These are phyloP conservation scores for Spongilla lacustris DNA, from an alignment of 37 sponge, comb jelly and placozoan genomes.

Conservation along the genomic window DNA sequence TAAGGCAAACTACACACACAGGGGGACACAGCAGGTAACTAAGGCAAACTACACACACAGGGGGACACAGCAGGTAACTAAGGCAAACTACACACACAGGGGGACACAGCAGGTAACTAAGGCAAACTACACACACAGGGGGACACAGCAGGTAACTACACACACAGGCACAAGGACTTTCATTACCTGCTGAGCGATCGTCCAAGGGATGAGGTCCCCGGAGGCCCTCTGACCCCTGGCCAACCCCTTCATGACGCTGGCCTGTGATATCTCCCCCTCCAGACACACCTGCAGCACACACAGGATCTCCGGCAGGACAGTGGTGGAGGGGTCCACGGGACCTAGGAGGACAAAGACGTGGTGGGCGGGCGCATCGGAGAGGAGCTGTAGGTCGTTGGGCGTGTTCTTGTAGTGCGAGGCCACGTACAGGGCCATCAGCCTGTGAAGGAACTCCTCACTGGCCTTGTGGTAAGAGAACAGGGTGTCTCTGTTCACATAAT, in stretches of 20 bases:
- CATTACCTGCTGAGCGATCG: slow-evolving; percentile 86
- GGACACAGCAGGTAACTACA: background rate
- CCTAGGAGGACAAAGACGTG: slow-evolving; percentile 90
- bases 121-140: too few relatives aligned
- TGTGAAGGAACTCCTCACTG: slow-evolving; percentile 91
- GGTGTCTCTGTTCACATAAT: slow-evolving; percentile 94
- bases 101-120: background rate
- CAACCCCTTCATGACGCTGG: slow-evolving; percentile 69
- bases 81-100: background rate
- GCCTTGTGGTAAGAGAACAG: slow-evolving; percentile 94
- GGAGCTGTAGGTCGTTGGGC: slow-evolving; percentile 97
- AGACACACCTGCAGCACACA: slow-evolving; percentile 95
- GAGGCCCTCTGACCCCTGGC: slow-evolving; percentile 82
- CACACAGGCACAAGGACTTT: background rate
- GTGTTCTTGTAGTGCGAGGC: slow-evolving; percentile 99
- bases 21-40: too few relatives aligned
- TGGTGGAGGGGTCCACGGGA: slow-evolving; percentile 66
- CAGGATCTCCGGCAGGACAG: slow-evolving; percentile 89
- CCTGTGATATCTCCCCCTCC: slow-evolving; percentile 85
- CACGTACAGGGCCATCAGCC: slow-evolving; percentile 93
- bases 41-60: background rate
- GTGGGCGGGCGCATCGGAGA: slow-evolving; percentile 99
- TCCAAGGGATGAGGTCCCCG: slow-evolving; percentile 99
- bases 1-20: too few relatives aligned
- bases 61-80: background rate